Evolutionary conservation across 2,113 vertebrate genomes (phyloP), one percentile per base, ranked within the genome.

Genomic region (Pimephales promelas): DNA sequence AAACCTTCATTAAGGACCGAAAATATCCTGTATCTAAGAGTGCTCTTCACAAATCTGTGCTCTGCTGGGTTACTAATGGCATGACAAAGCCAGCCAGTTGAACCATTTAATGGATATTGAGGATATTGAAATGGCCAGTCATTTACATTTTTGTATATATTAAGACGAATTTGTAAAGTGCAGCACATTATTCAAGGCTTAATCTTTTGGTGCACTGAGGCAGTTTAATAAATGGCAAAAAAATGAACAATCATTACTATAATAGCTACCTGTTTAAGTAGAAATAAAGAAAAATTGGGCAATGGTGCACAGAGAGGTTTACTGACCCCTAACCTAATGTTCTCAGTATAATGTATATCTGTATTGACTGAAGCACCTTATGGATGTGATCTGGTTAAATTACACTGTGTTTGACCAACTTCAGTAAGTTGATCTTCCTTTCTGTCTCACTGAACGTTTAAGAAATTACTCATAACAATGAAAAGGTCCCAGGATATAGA

Each of bases 1-100:
- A 82, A 62, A 49, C 36, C 76, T 79, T 73, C 40, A 56, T 64
- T 81, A 61, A 61, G 70, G 74, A 85, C 73, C 70, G 36, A 85
- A 79, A 84, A 34, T 82, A 20, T 45, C 43, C 26, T 36, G 45
- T 20, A 80, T 70, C 36, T 86, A 31, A 56, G 26, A 14, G 14
- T 7, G 49, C 62, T 52, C 28, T 81, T 86, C 61, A 82, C 26
- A 82, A 47, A 77, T 36, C 24, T 13, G 5, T 49, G 26, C 72
- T 83, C 61, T 83, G 57, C 62, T 24, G 22, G 31, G 47, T 49
- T 64, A 28, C 52, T 77, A 73, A 83, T 77, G 31, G 31, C 8
- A 77, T 28, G 62, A 45, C 10, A 20, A 43, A 34, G 26, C 71
- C 43, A 52, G 26, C 71, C 43, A 52, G 26, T 36, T 64, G 81